Base-by-base conservation (phyloP, 2,797 vertebrate genomes). In the Australoheros facetus region DNA sequence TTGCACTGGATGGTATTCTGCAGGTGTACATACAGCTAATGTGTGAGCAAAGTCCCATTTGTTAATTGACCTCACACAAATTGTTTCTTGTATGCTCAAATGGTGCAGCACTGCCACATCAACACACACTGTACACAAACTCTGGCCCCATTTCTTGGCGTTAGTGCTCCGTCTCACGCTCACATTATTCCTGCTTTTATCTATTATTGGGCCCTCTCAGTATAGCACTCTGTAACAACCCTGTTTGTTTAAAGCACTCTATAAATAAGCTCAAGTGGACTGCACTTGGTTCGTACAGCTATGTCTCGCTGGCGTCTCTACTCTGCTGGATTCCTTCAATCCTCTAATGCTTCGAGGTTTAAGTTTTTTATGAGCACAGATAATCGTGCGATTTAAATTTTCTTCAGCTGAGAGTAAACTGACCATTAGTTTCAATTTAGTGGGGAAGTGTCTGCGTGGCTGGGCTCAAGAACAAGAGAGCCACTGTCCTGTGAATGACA, bases 391-490 rank as follows among this genome's bases (percentile, higher is more conserved):
- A 51, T 30, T 51, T 69, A 17, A 69, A 19, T 34, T 58, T 19
- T 45, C 56, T 82, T 82, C 16, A 32, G 57, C 37, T 30, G 73
- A 81, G 60, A 23, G 55, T 80, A 77, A 85, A 81, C 51, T 59
- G 28, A 48, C 55, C 21, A 76, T 87, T 73, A 82, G 75, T 56
- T 77, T 59, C 53, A 71, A 37, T 85, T 82, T 54, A 75, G 39
- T 14, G 51, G 21, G 64, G 73, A 55, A 77, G 56, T 70, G 69
- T 78, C 1, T 4, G 42, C 7, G 2, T 26, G 70, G 58, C 83
- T 19, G 34, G 30, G 28, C 56, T 74, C 14, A 37, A n/a, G 78
- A 84, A 88, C 79, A 88, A 85, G 81, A 78, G 66, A 26, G 71
- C 37, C 77, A 80, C 57, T 85, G 85, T 91, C 80, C 77, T 54